These are phyloP conservation scores for Dione juno DNA, from an alignment of 2,888 invertebrate species.

Conservation along the genomic window DNA sequence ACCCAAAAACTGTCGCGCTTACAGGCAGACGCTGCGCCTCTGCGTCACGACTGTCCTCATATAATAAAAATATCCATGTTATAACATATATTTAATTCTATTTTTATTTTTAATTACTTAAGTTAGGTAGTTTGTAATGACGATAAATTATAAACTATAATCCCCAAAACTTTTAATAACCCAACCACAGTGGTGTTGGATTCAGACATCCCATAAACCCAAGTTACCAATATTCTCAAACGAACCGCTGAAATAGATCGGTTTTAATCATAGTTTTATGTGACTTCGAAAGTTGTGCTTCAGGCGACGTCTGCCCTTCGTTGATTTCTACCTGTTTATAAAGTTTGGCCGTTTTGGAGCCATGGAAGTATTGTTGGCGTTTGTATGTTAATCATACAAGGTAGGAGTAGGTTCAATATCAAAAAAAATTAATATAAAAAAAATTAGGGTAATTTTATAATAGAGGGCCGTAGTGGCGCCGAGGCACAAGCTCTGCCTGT, in stretches of 20 bases:
- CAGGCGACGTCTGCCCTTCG: conserved; percentile 5
- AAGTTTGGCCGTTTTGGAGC: background rate
- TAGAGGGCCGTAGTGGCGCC: too few species aligned
- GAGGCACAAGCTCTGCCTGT: too few species aligned
- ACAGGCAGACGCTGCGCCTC: too few species aligned
- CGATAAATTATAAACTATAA: background rate
- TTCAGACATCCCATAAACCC: background rate
- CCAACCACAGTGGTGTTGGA: background rate
- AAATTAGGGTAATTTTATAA: too few species aligned
- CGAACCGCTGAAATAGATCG: background rate
- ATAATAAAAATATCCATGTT: too few species aligned
- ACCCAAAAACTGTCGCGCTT: too few species aligned
- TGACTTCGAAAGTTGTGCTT: conserved; percentile 2
- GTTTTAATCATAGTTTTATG: conserved; percentile 22
- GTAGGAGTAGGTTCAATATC: background rate
- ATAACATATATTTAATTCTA: too few species aligned
- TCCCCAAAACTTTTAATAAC: background rate
- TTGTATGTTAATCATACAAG: background rate
- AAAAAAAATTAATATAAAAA: too few species aligned
- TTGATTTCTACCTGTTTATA: conserved; percentile 5
- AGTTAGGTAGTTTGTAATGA: too few species aligned
- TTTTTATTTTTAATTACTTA: too few species aligned
- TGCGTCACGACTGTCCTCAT: too few species aligned
- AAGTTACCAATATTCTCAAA: conserved; percentile 3
- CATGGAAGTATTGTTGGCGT: background rate